Evolutionary conservation across 2,888 invertebrate species (phyloP).

Genomic region (Philaethria dido): DNA sequence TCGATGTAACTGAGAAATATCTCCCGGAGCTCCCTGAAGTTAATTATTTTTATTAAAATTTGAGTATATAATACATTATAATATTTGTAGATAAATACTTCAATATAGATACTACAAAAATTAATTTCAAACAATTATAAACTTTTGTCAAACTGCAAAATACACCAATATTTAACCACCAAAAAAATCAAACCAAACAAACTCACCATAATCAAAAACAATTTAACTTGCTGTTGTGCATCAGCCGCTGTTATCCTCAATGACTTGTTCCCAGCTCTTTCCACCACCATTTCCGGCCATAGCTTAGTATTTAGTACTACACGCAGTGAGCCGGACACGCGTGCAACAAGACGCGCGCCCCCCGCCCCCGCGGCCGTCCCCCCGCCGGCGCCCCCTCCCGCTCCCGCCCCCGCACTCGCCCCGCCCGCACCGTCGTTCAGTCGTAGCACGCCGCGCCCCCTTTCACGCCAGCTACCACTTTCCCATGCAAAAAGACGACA

Average conservation of each 20-base stretch:
- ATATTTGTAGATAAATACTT: no score
- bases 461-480: constrained; percentile 93
- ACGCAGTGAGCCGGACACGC: constrained; percentile 94
- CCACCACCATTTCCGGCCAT: constrained; percentile 96
- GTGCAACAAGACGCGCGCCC: constrained; percentile 92
- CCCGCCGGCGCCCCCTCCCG: constrained; percentile 93
- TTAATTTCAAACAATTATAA: no score
- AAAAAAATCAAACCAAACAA: neutral
- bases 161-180: neutral
- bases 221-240: constrained; percentile 91
- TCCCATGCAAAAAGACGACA: constrained; percentile 96
- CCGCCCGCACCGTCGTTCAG: constrained; percentile 88
- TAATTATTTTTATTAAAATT: constrained; percentile 15
- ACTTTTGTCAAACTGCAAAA: no score
- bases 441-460: constrained; percentile 94
- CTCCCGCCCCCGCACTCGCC: constrained; percentile 86
- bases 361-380: constrained; percentile 90
- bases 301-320: constrained; percentile 96
- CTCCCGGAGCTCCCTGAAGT: constrained; percentile 70
- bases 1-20: constrained; percentile 68
- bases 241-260: constrained; percentile 94
- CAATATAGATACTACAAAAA: no score
- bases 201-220: constrained; percentile 92
- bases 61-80: no score
- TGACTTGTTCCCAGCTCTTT: constrained; percentile 93